Base-by-base conservation (phyloP, 2,888 invertebrate genomes). In the Nineta flava region DNA sequence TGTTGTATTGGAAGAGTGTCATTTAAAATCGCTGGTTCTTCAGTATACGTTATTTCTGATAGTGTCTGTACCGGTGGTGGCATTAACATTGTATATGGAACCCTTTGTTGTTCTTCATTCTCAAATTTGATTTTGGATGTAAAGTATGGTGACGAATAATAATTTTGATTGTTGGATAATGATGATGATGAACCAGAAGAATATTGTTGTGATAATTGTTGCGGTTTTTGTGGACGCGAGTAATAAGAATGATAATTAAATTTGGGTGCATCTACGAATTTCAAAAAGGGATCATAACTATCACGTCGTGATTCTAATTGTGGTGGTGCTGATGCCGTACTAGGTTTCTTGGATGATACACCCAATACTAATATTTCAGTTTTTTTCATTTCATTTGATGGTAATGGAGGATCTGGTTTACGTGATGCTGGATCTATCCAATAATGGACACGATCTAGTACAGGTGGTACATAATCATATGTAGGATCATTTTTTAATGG, bases 401-500 rank as follows among this genome's bases (percentile, higher is more conserved):
- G 64, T 51, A 67, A 65, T 4, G 65, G 60, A 49, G 76, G 71
- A 53, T 80, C 77, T 1, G 75, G 67, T 56, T 77, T 73, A 52
- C 73, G 63, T 1, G 67, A 71, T 55, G 72, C 73, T 1, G 81
- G 77, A 43, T 81, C 80, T 16, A 81, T 76, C 87, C 87, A 87
- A 61, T 87, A 87, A 57, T 83, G 83, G 3, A 87, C 87, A 34
- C 79, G 70, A 54, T 86, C 85, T 38, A 87, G 65, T 2, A 83
- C 81, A 1, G 87, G 87, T 1, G 87, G 87, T 50, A 86, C 84
- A 62, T 87, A 87, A 62, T 87, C 87, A 62, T 82, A 87, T 1
- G 87, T 87, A 9, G 87, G 87, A 61, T 87, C 87, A 61, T 87
- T 86, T 58, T 84, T 83, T 44, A 87, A 62, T 0, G 87, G 87